Conservation (phyloP, 1,140 invertebrate species). For the Drosophila bipectinata region DNA sequence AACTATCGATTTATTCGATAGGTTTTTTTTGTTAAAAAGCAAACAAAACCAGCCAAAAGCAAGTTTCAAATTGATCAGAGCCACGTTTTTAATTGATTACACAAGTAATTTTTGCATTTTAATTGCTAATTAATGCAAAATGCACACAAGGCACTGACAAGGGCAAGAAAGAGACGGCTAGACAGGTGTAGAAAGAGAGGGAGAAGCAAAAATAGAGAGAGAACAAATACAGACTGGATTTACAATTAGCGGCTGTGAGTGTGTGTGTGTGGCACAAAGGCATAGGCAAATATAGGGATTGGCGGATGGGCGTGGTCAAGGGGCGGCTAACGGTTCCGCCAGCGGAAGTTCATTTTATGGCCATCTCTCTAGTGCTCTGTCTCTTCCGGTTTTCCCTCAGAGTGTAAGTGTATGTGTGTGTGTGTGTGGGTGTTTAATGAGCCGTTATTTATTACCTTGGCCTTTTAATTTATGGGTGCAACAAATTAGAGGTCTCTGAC, state of each 20-base stretch:
- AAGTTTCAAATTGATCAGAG: slow-evolving; percentile 48
- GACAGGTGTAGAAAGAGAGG: not conserved
- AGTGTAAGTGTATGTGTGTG: slow-evolving; percentile 1
- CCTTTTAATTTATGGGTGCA: slow-evolving; percentile 76
- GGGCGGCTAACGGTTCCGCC: slow-evolving; percentile 19
- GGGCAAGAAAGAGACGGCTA: not conserved
- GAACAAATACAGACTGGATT: slow-evolving; percentile 35
- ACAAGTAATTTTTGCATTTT: slow-evolving; percentile 71
- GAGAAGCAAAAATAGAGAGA: slow-evolving; percentile 11
- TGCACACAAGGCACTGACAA: slow-evolving; percentile 34
- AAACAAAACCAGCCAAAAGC: too few species aligned
- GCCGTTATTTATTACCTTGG: slow-evolving; percentile 75
- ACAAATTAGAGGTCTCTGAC: slow-evolving; percentile 64
- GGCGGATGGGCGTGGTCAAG: slow-evolving; percentile 25
- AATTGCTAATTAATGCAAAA: slow-evolving; percentile 77
- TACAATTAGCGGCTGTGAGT: slow-evolving; percentile 62
- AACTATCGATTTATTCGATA: too few species aligned
- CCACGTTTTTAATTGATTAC: slow-evolving; percentile 68
- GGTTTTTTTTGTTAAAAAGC: too few species aligned
- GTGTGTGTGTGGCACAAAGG: slow-evolving; percentile 8
- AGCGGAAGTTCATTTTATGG: slow-evolving; percentile 65
- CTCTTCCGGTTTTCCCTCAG: slow-evolving; percentile 8
- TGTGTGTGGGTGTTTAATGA: slow-evolving; percentile 62
- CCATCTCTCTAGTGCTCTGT: slow-evolving; percentile 14
- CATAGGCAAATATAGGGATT: slow-evolving; percentile 21